phyloP scores from a whole-genome alignment of 2,113 vertebrate species.

The Oreotrochilus melanogaster region DNA sequence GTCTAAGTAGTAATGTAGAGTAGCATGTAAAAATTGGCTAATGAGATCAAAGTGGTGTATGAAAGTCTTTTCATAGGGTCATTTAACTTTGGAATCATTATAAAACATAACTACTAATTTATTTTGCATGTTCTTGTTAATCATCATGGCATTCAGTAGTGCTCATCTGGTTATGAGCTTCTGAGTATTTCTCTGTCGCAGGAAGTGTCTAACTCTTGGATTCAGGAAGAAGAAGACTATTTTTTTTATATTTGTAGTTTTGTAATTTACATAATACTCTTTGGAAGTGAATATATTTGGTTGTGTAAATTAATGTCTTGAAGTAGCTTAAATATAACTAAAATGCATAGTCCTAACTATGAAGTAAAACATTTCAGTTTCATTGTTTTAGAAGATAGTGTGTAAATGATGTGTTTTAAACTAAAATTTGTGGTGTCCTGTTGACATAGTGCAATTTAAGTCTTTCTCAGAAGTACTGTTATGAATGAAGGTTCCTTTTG shows the following conservation, averaged over 20 bases:
- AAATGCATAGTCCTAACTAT: neutral
- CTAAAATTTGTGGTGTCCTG: neutral
- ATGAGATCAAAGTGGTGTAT: slow-evolving; percentile 3
- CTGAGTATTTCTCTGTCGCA: neutral
- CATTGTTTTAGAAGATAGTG: neutral
- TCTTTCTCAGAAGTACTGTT: neutral
- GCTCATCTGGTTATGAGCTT: neutral
- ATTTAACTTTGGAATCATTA: slow-evolving; percentile 40
- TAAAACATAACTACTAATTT: slow-evolving; percentile 47
- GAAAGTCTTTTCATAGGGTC: slow-evolving; percentile 30
- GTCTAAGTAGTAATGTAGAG: neutral
- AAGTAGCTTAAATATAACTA: neutral
- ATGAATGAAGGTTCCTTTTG: neutral
- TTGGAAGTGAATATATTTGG: neutral
- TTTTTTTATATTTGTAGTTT: neutral
- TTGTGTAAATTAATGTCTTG: neutral
- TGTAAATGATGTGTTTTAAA: neutral
- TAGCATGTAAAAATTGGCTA: slow-evolving; percentile 13
- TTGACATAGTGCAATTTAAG: neutral
- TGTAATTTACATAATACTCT: neutral
- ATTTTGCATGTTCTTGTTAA: slow-evolving; percentile 57
- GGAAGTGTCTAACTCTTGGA: neutral
- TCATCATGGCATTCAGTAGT: slow-evolving; percentile 15
- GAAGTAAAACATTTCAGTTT: neutral
- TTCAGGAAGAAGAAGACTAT: neutral